These are phyloP conservation scores for Drosophila yakuba DNA, from an alignment of 1,140 invertebrate genomes.

Conservation along the genomic window DNA sequence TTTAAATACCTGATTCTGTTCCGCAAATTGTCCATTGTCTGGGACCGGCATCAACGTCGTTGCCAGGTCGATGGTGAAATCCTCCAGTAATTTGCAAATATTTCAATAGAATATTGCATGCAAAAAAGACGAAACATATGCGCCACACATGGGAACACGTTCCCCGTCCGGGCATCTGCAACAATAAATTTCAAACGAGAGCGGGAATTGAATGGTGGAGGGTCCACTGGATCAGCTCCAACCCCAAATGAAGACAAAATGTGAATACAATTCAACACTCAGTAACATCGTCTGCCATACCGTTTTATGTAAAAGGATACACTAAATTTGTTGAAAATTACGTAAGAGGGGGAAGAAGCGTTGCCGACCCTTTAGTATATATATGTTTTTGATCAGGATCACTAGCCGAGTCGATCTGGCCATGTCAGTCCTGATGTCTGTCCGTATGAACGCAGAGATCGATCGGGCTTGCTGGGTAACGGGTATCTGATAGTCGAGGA, in stretches of 20 bases:
- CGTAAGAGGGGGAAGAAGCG: no score
- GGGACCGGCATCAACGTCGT: conserved; percentile 49
- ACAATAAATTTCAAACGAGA: conserved; percentile 72
- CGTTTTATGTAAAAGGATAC: no score
- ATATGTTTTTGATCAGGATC: no score
- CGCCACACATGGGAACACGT: conserved; percentile 43
- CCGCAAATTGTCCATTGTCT: conserved; percentile 64
- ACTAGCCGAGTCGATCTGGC: no score
- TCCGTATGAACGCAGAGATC: no score
- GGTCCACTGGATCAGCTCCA: conserved; percentile 16
- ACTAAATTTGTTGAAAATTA: no score
- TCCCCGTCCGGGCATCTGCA: conserved; percentile 44
- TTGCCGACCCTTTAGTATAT: no score
- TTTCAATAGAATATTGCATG: conserved; percentile 76
- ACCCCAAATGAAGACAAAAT: conserved; percentile 15
- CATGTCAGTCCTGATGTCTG: no score
- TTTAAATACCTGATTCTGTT: conserved; percentile 73
- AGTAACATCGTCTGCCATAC: conserved; percentile 1
- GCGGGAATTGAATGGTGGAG: conserved; percentile 59
- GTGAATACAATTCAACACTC: conserved; percentile 40
- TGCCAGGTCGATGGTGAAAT: conserved; percentile 23
- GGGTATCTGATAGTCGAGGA: no score
- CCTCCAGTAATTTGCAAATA: conserved; percentile 79
- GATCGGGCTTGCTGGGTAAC: no score
- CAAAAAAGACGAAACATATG: conserved; percentile 63